Base-by-base conservation (phyloP, 1,140 invertebrate species). In the Drosophila novamexicana region DNA sequence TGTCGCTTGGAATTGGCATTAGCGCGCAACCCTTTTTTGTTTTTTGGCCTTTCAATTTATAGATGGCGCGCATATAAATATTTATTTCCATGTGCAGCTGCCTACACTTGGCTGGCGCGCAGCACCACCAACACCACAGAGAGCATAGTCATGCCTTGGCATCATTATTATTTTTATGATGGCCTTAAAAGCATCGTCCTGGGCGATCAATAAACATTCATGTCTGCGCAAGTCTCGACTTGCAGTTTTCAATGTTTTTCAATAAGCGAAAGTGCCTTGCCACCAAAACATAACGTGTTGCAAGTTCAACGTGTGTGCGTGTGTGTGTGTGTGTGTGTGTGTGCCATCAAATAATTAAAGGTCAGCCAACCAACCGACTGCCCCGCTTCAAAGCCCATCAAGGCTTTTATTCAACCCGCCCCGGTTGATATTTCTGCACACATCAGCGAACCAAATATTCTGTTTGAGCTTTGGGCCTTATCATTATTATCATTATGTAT, bases 141-240 rank as follows among this genome's bases (percentile, higher is more conserved):
- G 53, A 66, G 40, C 42, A 73, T 65, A 80, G 88, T 57, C 84
- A 89, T 79, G 63, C 84, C 71, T 79, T 83, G 74, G 80, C 84
- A 89, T 89, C 84, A 89, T 89, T 89, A 89, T 89, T 89, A 89
- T 89, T 89, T 89, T 89, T 89, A 89, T 89, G 49, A 68, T 71
- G 78, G 78, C 88, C 84, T 89, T 89, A 89, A 89, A 89, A 89
- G 84, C 77, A 80, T 86, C 66, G 54, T 61, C 37, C 72, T 72
- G 62, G 75, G 69, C 77, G 84, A 79, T 88, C 83, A 89, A 89
- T 88, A 88, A 88, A 88, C 84, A 86, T 84, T 67, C 82, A 66
- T 79, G 56, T 62, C 57, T 47, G 52, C 45, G 39, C 42, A 32
- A 32, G 66, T 64, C 66, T 75, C 72, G 67, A 65, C 61, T 72